Base-by-base conservation (phyloP, 2,113 vertebrate species). In the Podarcis cretensis region DNA sequence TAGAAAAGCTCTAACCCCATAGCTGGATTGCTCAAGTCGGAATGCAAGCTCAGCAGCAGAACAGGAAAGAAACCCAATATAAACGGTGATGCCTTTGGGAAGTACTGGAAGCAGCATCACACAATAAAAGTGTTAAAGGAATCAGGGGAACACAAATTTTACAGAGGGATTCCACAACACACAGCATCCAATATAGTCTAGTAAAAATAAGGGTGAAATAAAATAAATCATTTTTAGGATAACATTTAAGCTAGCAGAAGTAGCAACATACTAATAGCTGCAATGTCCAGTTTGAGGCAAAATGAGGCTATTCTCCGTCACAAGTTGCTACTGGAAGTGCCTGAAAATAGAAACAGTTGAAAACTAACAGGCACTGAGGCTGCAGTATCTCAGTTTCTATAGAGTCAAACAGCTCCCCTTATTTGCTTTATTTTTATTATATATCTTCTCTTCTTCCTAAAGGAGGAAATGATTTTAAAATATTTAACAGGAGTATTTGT, bases 41-140 rank as follows among this genome's bases (percentile, higher is more conserved):
- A 54, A 85, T 12, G 25, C 77, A 81, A 80, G 18, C 5, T 37
- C 27, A 80, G 35, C 27, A 80, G 35, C 27, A 71, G 13, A 18
- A 74, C 57, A 63, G 10, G 32, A 21, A 40, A 5, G 48, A 23
- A 10, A 30, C 8, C 12, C 9, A 14, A 73, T n/a, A 73, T 63
- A 10, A 92, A 90, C 76, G 35, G 81, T 89, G 81, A 90, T 91
- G 80, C 32, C 90, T 82, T 89, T 90, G 65, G 27, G 84, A 91
- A 32, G 9, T n/a, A 43, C 2, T 57, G 57, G 84, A 96, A 92
- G 77, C 35, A 25, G n/a, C n/a, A 57, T 23, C 21, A 30, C 25
- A 77, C 25, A 37, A 30, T 59, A 21, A 78, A 57, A 25, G 27
- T 43, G 10, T 66, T 87, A 89, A 74, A 40, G 20, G n/a, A 43